A percentile compares a stretch with the other conserved stretches of the same genome.
Conservation (phyloP, 2,797 vertebrate species). For the Lemur catta region DNA sequence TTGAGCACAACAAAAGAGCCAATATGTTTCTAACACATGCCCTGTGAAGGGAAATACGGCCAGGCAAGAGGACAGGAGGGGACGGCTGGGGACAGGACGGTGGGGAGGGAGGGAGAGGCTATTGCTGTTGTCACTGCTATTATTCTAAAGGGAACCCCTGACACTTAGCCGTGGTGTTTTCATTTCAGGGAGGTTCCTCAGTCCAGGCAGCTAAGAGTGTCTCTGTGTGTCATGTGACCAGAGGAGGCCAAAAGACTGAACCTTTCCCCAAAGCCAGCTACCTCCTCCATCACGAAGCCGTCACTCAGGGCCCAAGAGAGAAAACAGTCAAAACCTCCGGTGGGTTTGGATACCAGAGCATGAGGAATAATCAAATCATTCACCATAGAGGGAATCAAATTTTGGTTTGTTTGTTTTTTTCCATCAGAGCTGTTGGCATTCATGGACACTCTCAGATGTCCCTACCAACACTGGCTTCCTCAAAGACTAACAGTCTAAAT, state of each 20-base stretch:
- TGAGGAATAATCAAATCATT: too few relatives aligned
- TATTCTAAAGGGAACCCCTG: not conserved
- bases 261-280: not conserved
- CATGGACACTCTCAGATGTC: not conserved
- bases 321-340: not conserved
- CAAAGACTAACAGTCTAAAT: not conserved
- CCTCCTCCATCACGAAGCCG: not conserved
- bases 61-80: not conserved
- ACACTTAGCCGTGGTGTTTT: not conserved
- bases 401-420: not conserved
- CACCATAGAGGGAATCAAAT: not conserved
- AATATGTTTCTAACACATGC: not conserved
- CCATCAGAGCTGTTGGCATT: not conserved
- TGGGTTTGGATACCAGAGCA: not conserved
- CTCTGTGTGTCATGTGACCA: not conserved
- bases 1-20: not conserved
- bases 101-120: not conserved
- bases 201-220: not conserved
- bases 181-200: not conserved
- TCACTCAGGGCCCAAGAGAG: not conserved
- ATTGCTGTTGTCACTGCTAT: not conserved
- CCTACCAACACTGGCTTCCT: not conserved
- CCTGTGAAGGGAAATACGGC: not conserved
- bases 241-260: not conserved
- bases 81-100: not conserved